Conservation (phyloP, 2,888 invertebrate genomes). For the Perithous albicinctus region DNA sequence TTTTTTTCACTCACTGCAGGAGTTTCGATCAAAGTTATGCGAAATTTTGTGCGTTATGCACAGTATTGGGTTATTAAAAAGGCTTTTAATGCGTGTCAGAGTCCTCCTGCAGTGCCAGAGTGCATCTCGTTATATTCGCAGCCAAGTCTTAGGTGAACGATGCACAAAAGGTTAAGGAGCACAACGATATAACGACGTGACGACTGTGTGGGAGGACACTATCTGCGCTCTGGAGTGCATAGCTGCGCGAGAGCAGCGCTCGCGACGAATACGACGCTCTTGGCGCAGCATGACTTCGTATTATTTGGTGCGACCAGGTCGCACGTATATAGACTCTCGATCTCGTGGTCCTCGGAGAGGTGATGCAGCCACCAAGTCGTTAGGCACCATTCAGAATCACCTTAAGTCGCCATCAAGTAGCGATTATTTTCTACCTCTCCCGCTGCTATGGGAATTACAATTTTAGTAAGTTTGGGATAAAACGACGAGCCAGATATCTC, state of each 20-base stretch:
- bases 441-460: slow-evolving; percentile 65
- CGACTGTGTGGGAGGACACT: slow-evolving; percentile 82
- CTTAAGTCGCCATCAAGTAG: slow-evolving; percentile 83
- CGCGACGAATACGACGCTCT: slow-evolving; percentile 63
- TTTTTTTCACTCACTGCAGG: slow-evolving; percentile 27
- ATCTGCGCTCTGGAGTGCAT: slow-evolving; percentile 75
- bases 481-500: slow-evolving; percentile 12
- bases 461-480: slow-evolving; percentile 60
- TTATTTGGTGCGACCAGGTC: slow-evolving; percentile 80
- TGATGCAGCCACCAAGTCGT: slow-evolving; percentile 82
- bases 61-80: slow-evolving; percentile 62
- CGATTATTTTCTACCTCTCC: slow-evolving; percentile 78
- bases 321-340: too few relatives aligned
- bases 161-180: slow-evolving; percentile 79
- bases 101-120: slow-evolving; percentile 39
- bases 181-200: slow-evolving; percentile 79
- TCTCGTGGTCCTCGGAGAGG: slow-evolving; percentile 77
- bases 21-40: slow-evolving; percentile 53
- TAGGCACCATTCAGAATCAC: slow-evolving; percentile 83
- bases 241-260: slow-evolving; percentile 15
- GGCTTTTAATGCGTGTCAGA: slow-evolving; percentile 57
- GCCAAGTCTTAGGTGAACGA: slow-evolving; percentile 67
- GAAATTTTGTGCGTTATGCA: slow-evolving; percentile 35
- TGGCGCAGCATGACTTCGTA: slow-evolving; percentile 82
- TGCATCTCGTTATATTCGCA: slow-evolving; percentile 65